Evolutionary conservation across 2,797 vertebrate genomes (phyloP), one percentile per base, ranked within the genome.

Genomic region (Mus spretus): DNA sequence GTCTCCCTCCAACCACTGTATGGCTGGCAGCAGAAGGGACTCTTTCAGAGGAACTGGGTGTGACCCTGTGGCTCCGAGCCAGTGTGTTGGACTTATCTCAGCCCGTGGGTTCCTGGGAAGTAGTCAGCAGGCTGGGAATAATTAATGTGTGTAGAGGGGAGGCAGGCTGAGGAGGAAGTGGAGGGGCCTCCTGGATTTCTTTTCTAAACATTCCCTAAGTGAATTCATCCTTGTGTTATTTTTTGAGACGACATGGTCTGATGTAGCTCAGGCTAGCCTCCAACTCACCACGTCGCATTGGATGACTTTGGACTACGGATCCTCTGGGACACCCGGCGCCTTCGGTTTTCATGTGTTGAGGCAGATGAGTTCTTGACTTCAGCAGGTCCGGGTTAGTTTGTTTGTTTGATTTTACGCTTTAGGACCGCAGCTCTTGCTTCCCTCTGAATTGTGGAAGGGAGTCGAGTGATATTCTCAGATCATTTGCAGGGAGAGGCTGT

Each of bases 51-150:
- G 57, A 24, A 34, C 65, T 34, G 90, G 78, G 81, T 72, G 75
- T 85, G 65, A 78, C 94, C 67, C 67, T 24, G 85, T 77, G 94
- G 78, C 97, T 82, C 50, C 0, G 92, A 37, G 96, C 90, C 94
- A 86, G 83, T 3, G 1, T 20, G 24, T 40, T 47, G 55, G 84
- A 44, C 74, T 90, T 78, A 83, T 92, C 44, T 84, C 63, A 59
- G n/a, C 82, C 79, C 83, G 79, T 82, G 93, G 85, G 84, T 82
- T 96, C 94, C 84, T 94, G 91, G 90, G 95, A 95, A 94, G 91
- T 85, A 80, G 95, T 79, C 87, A 92, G 89, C 89, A 72, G 74
- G 84, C 92, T 95, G 92, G 93, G 95, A 89, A 31, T 87, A 93
- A 91, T 94, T 84, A 89, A 59, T 79, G 82, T 86, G 82, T 86